Conservation (phyloP, 2,888 invertebrate genomes). For the Tenodera sinensis region DNA sequence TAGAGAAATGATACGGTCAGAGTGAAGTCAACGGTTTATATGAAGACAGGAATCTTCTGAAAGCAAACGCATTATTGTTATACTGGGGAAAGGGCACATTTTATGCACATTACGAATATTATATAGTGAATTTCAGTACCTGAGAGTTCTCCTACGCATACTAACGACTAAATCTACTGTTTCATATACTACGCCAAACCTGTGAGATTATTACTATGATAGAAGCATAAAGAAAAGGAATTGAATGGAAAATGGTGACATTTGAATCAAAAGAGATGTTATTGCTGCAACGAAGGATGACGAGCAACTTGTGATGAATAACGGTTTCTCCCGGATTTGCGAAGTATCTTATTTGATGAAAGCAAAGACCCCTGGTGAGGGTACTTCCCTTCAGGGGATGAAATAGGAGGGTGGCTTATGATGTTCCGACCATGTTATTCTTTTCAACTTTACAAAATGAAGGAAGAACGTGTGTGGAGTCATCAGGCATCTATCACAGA, state of each 20-base stretch:
- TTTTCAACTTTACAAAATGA: not conserved
- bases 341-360: not conserved
- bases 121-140: too few species aligned
- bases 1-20: too few species aligned
- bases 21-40: too few species aligned
- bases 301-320: not conserved
- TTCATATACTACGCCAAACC: too few species aligned
- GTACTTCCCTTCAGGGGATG: not conserved
- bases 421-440: not conserved
- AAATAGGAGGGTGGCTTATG: not conserved
- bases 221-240: too few species aligned
- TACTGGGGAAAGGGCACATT: too few species aligned
- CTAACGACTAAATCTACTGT: too few species aligned
- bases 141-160: too few species aligned
- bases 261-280: not conserved
- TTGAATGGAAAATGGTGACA: not conserved
- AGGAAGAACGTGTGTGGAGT: not conserved
- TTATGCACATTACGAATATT: too few species aligned
- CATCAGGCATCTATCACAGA: not conserved
- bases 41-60: too few species aligned
- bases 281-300: not conserved
- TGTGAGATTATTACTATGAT: too few species aligned
- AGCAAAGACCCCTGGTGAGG: not conserved
- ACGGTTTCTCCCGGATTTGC: not conserved
- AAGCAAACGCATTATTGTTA: too few species aligned